Evolutionary conservation across 2,888 invertebrate genomes (phyloP).

Genomic region (Eupithecia pulchellata): DNA sequence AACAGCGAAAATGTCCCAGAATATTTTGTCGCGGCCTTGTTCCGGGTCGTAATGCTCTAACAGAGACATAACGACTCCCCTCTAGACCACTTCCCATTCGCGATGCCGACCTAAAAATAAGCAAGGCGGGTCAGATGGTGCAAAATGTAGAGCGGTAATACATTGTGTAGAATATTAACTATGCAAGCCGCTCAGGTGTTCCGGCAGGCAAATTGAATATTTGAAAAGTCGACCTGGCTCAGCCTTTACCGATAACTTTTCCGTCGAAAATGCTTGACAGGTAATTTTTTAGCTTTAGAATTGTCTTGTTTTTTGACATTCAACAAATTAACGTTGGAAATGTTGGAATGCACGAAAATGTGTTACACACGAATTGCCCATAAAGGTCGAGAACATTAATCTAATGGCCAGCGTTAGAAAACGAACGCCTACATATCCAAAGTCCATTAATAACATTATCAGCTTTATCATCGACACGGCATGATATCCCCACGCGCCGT

Average conservation of each 20-base stretch:
- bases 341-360: neutral
- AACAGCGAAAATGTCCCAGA: slow-evolving; percentile 34
- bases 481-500: slow-evolving; percentile 39
- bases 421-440: slow-evolving; percentile 35
- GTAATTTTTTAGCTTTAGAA: neutral
- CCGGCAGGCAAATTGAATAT: slow-evolving; percentile 44
- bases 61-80: slow-evolving; percentile 57
- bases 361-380: slow-evolving; percentile 3
- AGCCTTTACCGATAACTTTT: slow-evolving; percentile 26
- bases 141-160: slow-evolving; percentile 45
- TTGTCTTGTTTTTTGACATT: neutral
- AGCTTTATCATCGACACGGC: slow-evolving; percentile 44
- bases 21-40: slow-evolving; percentile 44
- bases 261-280: neutral
- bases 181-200: slow-evolving; percentile 44
- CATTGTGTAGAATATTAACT: slow-evolving; percentile 48
- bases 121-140: slow-evolving; percentile 48
- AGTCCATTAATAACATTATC: slow-evolving; percentile 46
- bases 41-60: slow-evolving; percentile 51
- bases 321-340: neutral
- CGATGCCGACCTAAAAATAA: slow-evolving; percentile 71
- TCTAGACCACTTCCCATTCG: slow-evolving; percentile 60
- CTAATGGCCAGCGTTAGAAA: slow-evolving; percentile 37
- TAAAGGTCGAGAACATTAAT: slow-evolving; percentile 34
- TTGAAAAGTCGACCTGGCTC: slow-evolving; percentile 38